These are phyloP conservation scores for Ctenodactylus gundi DNA, from an alignment of 2,113 vertebrate species.

Conservation along the genomic window DNA sequence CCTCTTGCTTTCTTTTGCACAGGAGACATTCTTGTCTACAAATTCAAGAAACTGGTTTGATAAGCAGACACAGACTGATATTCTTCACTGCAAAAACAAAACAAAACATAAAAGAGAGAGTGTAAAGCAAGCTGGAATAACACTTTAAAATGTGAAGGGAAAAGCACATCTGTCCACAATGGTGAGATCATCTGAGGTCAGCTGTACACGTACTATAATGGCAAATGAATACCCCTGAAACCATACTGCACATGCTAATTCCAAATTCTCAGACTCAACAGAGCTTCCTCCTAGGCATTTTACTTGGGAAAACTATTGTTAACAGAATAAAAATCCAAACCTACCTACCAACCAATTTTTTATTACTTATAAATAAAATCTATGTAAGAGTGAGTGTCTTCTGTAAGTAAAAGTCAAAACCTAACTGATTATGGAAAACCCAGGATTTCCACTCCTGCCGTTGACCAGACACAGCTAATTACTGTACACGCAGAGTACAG, in stretches of 20 bases:
- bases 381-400: not conserved
- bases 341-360: not conserved
- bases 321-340: not conserved
- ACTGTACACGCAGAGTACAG: not conserved
- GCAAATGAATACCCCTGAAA: not conserved
- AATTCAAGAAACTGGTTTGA: not conserved
- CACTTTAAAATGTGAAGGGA: not conserved
- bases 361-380: not conserved
- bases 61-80: not conserved
- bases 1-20: too few species aligned
- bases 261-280: not conserved
- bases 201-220: not conserved
- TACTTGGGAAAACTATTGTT: not conserved
- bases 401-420: conserved; percentile 14
- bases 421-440: not conserved
- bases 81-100: not conserved
- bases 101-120: not conserved
- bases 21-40: conserved; percentile 20
- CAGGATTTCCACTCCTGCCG: not conserved
- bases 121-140: conserved; percentile 7
- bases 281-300: not conserved
- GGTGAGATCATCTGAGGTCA: not conserved
- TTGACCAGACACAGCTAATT: not conserved
- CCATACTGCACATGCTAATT: not conserved
- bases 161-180: not conserved